A percentile compares a stretch with the other conserved stretches of the same genome.
These are phyloP conservation scores for Stenodera caucasica DNA, from an alignment of 2,888 invertebrate genomes.

Conservation along the genomic window DNA sequence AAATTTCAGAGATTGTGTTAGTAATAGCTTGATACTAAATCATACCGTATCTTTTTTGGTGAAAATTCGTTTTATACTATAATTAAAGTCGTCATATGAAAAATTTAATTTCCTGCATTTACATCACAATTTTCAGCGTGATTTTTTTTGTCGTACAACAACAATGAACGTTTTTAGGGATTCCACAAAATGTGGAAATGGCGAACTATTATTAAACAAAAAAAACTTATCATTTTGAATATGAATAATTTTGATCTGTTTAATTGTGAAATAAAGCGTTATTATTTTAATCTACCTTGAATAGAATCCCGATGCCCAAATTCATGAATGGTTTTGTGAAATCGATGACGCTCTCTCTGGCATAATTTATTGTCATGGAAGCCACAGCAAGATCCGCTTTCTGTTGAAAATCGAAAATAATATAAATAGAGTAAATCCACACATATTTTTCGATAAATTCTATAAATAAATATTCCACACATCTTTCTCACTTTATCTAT, in stretches of 20 bases:
- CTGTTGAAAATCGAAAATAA: no score
- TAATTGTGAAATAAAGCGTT: no score
- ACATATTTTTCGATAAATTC: not conserved
- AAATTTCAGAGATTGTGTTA: not conserved
- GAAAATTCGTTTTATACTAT: not conserved
- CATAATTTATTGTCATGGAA: conserved; percentile 97
- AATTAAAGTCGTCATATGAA: conserved; percentile 13
- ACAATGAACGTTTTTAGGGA: conserved; percentile 19
- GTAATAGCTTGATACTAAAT: no score
- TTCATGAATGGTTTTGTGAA: conserved; percentile 99
- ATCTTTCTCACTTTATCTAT: conserved; percentile 73
- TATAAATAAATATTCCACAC: not conserved
- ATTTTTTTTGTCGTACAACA: conserved; percentile 11
- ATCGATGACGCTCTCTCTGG: conserved; percentile 91
- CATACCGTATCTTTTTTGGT: not conserved
- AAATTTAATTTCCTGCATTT: conserved; percentile 24
- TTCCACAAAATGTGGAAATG: not conserved
- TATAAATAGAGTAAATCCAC: not conserved
- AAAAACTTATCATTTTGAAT: no score
- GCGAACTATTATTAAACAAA: no score
- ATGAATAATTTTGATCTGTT: no score
- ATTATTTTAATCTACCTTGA: conserved; percentile 70
- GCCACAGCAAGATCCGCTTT: conserved; percentile 95
- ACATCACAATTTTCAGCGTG: conserved; percentile 1
- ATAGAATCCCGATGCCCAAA: conserved; percentile 93